phyloP scores from a whole-genome alignment of 1,140 invertebrate genomes.

The Temnothorax longispinosus region DNA sequence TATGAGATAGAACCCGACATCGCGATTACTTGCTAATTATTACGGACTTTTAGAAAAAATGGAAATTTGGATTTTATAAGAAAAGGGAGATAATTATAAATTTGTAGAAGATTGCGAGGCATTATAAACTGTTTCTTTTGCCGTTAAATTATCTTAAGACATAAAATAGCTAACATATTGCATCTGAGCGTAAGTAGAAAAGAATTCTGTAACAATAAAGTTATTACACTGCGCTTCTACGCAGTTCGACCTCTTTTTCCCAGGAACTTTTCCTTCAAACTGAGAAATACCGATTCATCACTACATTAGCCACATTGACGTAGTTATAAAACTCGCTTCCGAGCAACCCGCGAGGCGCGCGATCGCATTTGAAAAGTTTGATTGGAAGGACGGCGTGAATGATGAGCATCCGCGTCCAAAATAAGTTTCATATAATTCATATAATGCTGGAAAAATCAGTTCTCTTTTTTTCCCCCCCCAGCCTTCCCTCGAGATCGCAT shows the following conservation, averaged over 20 bases:
- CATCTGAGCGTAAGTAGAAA: background rate
- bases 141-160: background rate
- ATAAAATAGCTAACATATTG: background rate
- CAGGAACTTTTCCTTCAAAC: background rate
- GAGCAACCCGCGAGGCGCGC: conserved; percentile 11
- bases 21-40: background rate
- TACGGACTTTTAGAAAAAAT: background rate
- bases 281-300: conserved; percentile 36
- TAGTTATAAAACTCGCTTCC: conserved; percentile 48
- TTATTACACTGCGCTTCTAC: background rate
- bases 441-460: conserved; percentile 20
- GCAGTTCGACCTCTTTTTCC: background rate
- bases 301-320: conserved; percentile 46
- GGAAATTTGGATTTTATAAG: background rate
- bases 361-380: conserved; percentile 51
- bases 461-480: background rate
- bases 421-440: conserved; percentile 35
- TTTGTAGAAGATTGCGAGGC: background rate
- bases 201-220: background rate
- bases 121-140: background rate
- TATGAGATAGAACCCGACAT: background rate
- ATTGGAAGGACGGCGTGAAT: conserved; percentile 49
- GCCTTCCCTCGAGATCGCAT: background rate
- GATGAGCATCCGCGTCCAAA: conserved; percentile 20
- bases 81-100: background rate